Evolutionary conservation across 2,888 invertebrate genomes (phyloP).

Genomic region (Drosophila infuscata): DNA sequence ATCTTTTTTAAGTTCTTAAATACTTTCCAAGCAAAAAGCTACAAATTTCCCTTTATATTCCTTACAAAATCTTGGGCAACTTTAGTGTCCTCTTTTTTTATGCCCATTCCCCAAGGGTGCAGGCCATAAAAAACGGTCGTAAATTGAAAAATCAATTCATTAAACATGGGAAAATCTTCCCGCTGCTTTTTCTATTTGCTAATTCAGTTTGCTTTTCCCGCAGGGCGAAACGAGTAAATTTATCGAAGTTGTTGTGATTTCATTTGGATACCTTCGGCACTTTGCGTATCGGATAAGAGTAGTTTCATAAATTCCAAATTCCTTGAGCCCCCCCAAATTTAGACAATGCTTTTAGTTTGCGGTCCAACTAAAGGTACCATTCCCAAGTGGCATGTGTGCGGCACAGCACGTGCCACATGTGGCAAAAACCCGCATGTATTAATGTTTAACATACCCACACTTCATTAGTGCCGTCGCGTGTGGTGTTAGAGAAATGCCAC

Average conservation of each 20-base stretch:
- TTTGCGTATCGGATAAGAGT: conserved; percentile 10
- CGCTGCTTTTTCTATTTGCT: conserved; percentile 23
- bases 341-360: conserved; percentile 26
- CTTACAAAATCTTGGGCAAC: background rate
- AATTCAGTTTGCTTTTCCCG: conserved; percentile 18
- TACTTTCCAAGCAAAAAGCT: background rate
- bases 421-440: conserved; percentile 44
- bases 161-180: conserved; percentile 19
- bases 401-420: conserved; percentile 42
- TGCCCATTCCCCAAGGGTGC: background rate
- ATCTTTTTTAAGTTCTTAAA: background rate
- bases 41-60: background rate
- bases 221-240: background rate
- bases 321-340: background rate
- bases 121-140: conserved; percentile 14
- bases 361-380: conserved; percentile 22
- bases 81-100: conserved; percentile 7
- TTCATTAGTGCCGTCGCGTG: conserved; percentile 51
- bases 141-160: conserved; percentile 41
- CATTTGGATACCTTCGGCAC: conserved; percentile 5
- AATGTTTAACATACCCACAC: conserved; percentile 48
- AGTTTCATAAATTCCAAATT: conserved; percentile 28
- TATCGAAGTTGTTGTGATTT: conserved; percentile 18
- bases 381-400: conserved; percentile 40
- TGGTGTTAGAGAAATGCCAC: conserved; percentile 27